These are phyloP conservation scores for Tetraneura akinire DNA, from an alignment of 1,140 invertebrate genomes.

Conservation along the genomic window DNA sequence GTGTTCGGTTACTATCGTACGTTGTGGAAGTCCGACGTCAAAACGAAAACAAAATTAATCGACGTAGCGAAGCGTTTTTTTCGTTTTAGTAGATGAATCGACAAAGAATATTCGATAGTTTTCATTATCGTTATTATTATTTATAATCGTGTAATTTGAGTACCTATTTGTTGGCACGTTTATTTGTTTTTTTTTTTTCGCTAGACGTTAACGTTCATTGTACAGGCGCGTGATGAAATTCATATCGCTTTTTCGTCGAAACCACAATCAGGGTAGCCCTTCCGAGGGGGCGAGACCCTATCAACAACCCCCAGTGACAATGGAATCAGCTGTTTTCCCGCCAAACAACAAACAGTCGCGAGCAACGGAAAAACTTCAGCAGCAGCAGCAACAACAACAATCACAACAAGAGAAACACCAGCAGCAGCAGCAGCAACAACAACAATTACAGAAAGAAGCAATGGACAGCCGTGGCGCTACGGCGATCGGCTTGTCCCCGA, in stretches of 20 bases:
- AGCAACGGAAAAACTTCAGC: constrained; percentile 37
- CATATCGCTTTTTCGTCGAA: constrained; percentile 48
- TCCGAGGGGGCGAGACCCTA: constrained; percentile 44
- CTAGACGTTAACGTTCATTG: neutral
- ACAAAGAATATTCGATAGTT: neutral
- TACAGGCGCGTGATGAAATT: constrained; percentile 44
- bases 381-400: neutral
- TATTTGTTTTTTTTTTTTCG: constrained; percentile 15
- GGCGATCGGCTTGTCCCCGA: neutral
- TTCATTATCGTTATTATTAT: neutral
- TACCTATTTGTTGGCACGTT: neutral
- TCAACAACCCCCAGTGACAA: constrained; percentile 47
- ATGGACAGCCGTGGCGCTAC: constrained; percentile 23
- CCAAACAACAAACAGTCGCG: constrained; percentile 47
- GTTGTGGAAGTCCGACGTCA: neutral
- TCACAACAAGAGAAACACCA: neutral
- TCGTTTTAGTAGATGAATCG: neutral
- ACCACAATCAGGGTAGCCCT: constrained; percentile 49
- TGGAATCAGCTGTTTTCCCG: constrained; percentile 51
- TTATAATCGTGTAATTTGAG: constrained; percentile 18
- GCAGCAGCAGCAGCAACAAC: neutral
- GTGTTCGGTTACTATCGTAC: neutral
- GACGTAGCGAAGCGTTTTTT: neutral
- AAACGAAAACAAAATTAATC: constrained; percentile 8
- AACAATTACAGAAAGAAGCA: neutral